Evolutionary conservation across 2,888 invertebrate species (phyloP).

Genomic region (Acrocyrtus sp.): DNA sequence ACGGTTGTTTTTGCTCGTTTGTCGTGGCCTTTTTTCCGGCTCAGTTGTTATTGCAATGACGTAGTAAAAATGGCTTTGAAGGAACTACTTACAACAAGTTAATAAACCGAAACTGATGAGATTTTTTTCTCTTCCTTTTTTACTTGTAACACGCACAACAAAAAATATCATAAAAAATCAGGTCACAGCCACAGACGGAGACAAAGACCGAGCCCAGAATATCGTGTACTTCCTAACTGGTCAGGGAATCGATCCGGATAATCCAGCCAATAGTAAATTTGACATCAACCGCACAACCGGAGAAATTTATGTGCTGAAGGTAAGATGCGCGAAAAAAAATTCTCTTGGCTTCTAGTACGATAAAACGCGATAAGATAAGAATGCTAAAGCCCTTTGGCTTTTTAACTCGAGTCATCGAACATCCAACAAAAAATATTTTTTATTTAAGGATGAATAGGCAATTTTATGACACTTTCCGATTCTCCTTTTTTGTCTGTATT

Average conservation of each 20-base stretch:
- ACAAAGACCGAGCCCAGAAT: constrained; percentile 93
- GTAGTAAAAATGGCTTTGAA: constrained; percentile 40
- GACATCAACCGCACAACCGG: constrained; percentile 96
- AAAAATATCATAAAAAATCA: too few species aligned
- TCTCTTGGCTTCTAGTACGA: too few species aligned
- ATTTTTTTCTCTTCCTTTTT: constrained; percentile 26
- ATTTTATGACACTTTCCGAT: too few species aligned
- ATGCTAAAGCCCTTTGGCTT: neutral
- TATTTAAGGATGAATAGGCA: too few species aligned
- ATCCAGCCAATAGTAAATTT: constrained; percentile 95
- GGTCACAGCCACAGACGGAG: constrained; percentile 97
- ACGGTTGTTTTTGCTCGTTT: neutral
- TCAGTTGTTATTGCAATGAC: constrained; percentile 24
- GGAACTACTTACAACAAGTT: constrained; percentile 40
- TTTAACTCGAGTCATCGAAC: too few species aligned
- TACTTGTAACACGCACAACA: neutral
- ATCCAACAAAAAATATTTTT: too few species aligned
- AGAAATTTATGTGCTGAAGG: constrained; percentile 94
- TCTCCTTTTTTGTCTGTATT: too few species aligned
- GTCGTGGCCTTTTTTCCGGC: constrained; percentile 12
- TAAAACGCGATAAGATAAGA: neutral
- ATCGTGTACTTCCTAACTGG: constrained; percentile 96
- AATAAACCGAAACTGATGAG: constrained; percentile 54
- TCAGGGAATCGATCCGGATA: constrained; percentile 94
- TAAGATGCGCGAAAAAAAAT: too few species aligned